Evolutionary conservation across 37 sponge, comb jelly and placozoan genomes (phyloP), one percentile per base, ranked within the genome.

Genomic region (Haliclona indistincta): DNA sequence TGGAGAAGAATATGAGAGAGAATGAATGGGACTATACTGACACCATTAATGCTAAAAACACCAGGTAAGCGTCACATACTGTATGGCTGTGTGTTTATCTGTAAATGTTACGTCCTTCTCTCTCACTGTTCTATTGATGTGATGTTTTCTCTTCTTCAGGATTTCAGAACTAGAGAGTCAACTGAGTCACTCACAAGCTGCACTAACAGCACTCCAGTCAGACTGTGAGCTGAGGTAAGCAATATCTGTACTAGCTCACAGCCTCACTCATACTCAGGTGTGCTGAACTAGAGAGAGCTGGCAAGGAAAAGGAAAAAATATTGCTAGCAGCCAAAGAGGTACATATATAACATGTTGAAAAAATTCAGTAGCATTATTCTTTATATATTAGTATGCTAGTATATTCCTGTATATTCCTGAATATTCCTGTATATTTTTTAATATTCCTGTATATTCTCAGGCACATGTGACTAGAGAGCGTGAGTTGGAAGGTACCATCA

Each of bases 271-370:
- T 25, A 7, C 7, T 25, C 28, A 58, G 60, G 25, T 26, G 60
- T 58, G 60, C n/a, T 6, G 60, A 58, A 6, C n/a, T 58, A n/a
- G 60, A 58, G 28, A 58, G 60, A 58, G 26, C n/a, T 25, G 13
- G 26, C 23, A 58, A 67, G 37, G 82, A 81, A 67, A 73, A 73
- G 49, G 74, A 71, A 28, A 43, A 19, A 5, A 30, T 17, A 26
- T 33, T 81, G 5, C 37, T 53, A 56, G 33, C 58, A 17, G 32
- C 67, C 11, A 81, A 52, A 73, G 82, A 81, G 56, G 81, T 80
- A 17, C 29, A 67, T 42, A 28, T 51, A 3, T 8, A 10, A 1
- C 22, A 7, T n/a, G 3, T 17, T 45, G 72, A 2, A 71, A 17
- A 26, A 29, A 4, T 68, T 3, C 35, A 29, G 65, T 4, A 4